These are phyloP conservation scores for Andricus grossulariae DNA, from an alignment of 1,140 invertebrate genomes.

Conservation along the genomic window DNA sequence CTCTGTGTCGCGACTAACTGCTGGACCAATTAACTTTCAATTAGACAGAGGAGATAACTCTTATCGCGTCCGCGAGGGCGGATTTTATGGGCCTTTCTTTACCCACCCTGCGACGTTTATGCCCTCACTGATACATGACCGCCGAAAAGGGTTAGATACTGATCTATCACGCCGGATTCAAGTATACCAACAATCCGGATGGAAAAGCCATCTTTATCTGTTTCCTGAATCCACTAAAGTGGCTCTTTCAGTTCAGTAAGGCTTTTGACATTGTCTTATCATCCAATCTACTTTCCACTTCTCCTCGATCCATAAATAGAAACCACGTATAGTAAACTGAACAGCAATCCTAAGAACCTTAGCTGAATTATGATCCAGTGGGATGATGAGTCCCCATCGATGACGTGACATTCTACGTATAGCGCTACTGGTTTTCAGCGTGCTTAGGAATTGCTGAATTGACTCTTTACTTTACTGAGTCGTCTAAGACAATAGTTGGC, in stretches of 20 bases:
- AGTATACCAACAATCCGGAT: not conserved
- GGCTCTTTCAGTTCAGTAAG: not conserved
- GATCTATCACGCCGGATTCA: slow-evolving; percentile 49
- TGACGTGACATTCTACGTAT: slow-evolving; percentile 14
- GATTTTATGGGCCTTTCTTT: slow-evolving; percentile 65
- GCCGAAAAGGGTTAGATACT: slow-evolving; percentile 68
- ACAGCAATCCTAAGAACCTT: not conserved
- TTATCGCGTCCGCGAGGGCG: slow-evolving; percentile 70
- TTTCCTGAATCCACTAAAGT: not conserved
- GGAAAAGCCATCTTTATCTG: not conserved
- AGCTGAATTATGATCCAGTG: not conserved
- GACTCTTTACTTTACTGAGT: not conserved
- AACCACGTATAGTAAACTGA: not conserved
- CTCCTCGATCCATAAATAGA: not conserved
- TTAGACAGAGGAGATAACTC: slow-evolving; percentile 72
- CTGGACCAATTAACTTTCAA: slow-evolving; percentile 74
- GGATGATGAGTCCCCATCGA: slow-evolving; percentile 4
- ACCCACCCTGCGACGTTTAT: slow-evolving; percentile 68
- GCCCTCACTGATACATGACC: slow-evolving; percentile 67
- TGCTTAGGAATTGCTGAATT: slow-evolving; percentile 20
- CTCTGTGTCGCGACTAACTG: slow-evolving; percentile 62
- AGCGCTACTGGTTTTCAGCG: not conserved
- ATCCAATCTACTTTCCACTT: no score
- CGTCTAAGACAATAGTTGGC: slow-evolving; percentile 37
- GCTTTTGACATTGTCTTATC: no score